Evolutionary conservation across 1,140 invertebrate species (phyloP).

Genomic region (Drosophila tani): DNA sequence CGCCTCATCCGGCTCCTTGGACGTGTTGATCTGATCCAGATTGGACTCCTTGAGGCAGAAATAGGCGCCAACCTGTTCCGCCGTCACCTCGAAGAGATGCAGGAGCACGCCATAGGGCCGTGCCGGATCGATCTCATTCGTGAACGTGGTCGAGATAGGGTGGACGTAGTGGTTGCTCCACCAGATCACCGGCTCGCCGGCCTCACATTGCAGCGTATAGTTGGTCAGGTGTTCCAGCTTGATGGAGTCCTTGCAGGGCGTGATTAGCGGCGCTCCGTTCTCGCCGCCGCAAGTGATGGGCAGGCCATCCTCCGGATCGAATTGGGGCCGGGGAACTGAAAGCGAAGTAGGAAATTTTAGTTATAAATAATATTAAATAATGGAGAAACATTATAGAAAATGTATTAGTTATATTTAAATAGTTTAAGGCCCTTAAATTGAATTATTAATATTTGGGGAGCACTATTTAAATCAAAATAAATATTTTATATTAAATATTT

Average conservation of each 20-base stretch:
- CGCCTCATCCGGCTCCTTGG: conserved; percentile 49
- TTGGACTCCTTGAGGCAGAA: conserved; percentile 85
- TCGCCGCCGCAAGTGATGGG: conserved; percentile 60
- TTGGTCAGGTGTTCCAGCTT: conserved; percentile 85
- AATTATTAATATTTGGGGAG: neutral
- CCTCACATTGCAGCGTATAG: conserved; percentile 86
- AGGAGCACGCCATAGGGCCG: conserved; percentile 84
- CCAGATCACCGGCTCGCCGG: conserved; percentile 85
- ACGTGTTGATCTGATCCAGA: neutral
- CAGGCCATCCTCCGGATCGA: conserved; percentile 21
- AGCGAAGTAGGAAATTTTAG: neutral
- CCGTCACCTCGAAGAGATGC: conserved; percentile 84
- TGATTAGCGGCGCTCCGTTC: conserved; percentile 84
- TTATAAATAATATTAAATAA: neutral
- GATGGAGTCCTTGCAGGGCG: conserved; percentile 85
- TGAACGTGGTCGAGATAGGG: neutral
- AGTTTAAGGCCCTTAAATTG: neutral
- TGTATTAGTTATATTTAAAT: no score
- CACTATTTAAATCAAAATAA: no score
- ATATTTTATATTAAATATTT: no score
- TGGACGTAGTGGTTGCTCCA: conserved; percentile 69
- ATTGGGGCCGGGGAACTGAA: conserved; percentile 49
- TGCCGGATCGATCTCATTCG: conserved; percentile 61
- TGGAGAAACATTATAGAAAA: neutral
- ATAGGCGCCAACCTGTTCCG: conserved; percentile 87